Conservation (phyloP, 2,113 vertebrate genomes). For the Dermatemys mawii region DNA sequence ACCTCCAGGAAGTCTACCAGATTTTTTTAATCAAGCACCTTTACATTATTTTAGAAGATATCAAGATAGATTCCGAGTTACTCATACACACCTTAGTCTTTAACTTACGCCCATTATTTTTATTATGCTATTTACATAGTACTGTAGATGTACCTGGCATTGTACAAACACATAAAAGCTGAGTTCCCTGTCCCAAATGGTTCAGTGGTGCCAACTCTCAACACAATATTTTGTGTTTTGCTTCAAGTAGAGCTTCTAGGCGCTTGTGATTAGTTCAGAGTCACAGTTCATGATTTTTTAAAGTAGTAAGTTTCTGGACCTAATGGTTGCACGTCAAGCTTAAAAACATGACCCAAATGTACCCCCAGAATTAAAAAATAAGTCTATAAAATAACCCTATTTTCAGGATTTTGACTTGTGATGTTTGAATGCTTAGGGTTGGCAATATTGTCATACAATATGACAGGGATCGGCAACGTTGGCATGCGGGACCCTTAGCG, state of each 20-base stretch:
- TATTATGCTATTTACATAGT: rapidly evolving
- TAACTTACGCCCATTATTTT: neutral
- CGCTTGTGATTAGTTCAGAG: neutral
- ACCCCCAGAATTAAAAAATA: no score
- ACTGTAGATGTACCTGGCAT: neutral
- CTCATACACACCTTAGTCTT: neutral
- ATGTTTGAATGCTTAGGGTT: no score
- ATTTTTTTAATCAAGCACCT: neutral
- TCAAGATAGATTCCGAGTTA: neutral
- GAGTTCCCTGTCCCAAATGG: neutral
- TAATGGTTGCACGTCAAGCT: no score
- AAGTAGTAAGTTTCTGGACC: no score
- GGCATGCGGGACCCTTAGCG: no score
- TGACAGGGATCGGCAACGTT: no score
- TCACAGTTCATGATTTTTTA: neutral
- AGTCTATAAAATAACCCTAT: no score
- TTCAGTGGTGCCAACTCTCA: neutral
- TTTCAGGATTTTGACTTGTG: no score
- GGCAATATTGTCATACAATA: no score
- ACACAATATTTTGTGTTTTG: neutral
- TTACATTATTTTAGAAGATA: neutral
- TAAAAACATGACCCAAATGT: no score
- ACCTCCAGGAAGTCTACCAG: neutral
- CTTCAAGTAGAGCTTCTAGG: neutral
- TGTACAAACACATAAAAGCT: neutral